Evolutionary conservation across 2,888 invertebrate genomes (phyloP), one percentile per base, ranked within the genome.

Genomic region (Thymelicus sylvestris): DNA sequence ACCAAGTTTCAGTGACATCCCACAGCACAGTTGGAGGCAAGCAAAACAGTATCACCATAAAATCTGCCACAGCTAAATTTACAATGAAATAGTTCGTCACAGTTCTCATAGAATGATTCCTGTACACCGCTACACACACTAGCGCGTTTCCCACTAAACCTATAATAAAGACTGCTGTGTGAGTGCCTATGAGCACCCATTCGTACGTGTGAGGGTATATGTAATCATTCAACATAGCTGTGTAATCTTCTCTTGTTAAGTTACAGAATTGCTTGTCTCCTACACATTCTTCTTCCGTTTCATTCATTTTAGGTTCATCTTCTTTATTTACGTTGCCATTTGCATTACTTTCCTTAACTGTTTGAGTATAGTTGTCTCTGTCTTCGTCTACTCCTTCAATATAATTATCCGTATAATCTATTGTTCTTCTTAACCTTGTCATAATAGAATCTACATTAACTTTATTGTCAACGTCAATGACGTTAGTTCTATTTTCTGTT

Each of bases 1-100:
- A 98, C 98, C 98, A 99, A 0, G 98, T 98, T 84, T 97, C 97
- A 0, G 98, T 97, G 13, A 98, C 97, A 86, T 99, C 98, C 96
- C 97, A 98, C 0, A 97, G 88, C 7, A 98, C 96, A 0, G 98
- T 97, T 0, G 98, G 96, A 0, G 98, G 98, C 74, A 98, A 93
- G 86, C 98, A 98, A 76, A 98, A 95, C 65, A 98, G 85, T 66
- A 98, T 96, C 75, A 98, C 98, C 91, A 98, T 95, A 80, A 98
- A 97, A 84, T 98, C 98, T 0, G 97, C 97, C 7, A 96, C 94
- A 0, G 98, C 98, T 80, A 98, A 91, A 86, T 98, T 98, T 55
- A 98, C 97, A 80, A 98, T 97, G 86, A 98, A 98, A 85, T 97
- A 97, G 87, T 99, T 98, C 57, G 98, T 98, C 24, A 98, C 98